These are phyloP conservation scores for Ceriagrion tenellum DNA, from an alignment of 2,888 invertebrate genomes.

Conservation along the genomic window DNA sequence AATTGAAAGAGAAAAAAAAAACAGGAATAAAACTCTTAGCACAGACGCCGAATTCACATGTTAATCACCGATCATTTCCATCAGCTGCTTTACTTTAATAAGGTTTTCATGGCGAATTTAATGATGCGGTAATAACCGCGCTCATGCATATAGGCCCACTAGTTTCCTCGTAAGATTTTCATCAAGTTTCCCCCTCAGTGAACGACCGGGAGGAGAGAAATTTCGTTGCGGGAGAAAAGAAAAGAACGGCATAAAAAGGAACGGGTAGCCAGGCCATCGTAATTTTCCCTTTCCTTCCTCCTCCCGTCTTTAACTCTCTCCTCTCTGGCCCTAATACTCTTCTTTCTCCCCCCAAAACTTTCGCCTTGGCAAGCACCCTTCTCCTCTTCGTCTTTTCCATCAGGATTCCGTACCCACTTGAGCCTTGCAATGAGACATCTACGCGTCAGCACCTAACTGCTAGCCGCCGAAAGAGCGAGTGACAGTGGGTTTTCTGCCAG, in stretches of 20 bases:
- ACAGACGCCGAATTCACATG: not conserved
- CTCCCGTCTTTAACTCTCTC: not conserved
- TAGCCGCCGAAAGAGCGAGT: no score
- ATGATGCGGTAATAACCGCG: not conserved
- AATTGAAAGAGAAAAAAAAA: not conserved
- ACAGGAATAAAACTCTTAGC: not conserved
- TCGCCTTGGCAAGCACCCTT: not conserved
- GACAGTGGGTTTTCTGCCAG: no score
- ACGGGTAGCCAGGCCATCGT: not conserved
- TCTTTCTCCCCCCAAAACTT: no score
- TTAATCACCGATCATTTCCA: slow-evolving; percentile 16
- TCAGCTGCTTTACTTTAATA: slow-evolving; percentile 14
- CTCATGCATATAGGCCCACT: not conserved
- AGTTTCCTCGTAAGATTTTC: slow-evolving; percentile 1
- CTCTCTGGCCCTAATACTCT: not conserved
- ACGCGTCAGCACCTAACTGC: no score
- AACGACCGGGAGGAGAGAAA: not conserved
- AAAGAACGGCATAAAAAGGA: not conserved
- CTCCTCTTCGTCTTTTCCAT: not conserved
- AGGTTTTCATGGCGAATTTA: not conserved
- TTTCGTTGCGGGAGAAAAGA: not conserved
- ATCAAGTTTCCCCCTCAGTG: not conserved
- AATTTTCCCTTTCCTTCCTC: not conserved
- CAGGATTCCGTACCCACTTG: not conserved
- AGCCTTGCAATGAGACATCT: not conserved